phyloP scores from a whole-genome alignment of 2,113 vertebrate genomes.

The Lophochroa leadbeateri region DNA sequence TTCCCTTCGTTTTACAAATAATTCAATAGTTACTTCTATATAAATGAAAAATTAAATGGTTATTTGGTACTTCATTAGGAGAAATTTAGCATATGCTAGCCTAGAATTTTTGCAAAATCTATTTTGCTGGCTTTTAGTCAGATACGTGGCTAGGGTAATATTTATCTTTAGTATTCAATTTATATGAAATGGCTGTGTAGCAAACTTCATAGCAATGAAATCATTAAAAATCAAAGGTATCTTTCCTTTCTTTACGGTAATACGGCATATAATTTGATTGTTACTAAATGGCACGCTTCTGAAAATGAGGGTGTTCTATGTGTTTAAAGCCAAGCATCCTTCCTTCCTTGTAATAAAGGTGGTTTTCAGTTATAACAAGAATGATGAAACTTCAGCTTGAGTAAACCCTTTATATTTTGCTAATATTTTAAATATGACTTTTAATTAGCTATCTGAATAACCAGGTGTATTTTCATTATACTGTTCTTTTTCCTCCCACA shows the following conservation, averaged over 20 bases:
- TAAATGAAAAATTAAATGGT: slow-evolving; percentile 50
- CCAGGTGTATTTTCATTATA: not conserved
- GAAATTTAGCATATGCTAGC: not conserved
- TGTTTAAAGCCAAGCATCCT: not conserved
- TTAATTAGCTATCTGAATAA: not conserved
- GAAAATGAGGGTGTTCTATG: not conserved
- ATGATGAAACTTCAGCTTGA: not conserved
- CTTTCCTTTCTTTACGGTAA: not conserved
- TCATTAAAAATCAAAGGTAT: not conserved
- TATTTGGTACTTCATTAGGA: not conserved
- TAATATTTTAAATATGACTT: not conserved
- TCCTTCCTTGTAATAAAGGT: not conserved
- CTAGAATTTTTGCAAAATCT: slow-evolving; percentile 31
- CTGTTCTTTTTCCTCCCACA: not conserved
- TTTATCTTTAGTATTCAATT: slow-evolving; percentile 40
- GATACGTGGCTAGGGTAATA: not conserved
- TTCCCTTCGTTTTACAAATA: slow-evolving; percentile 35
- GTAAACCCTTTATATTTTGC: not conserved
- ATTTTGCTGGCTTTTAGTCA: slow-evolving; percentile 47
- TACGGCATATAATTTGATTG: not conserved
- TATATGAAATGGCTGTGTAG: slow-evolving; percentile 13
- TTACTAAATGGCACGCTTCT: not conserved
- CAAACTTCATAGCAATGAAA: not conserved
- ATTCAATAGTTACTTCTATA: slow-evolving; percentile 34
- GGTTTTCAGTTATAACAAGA: not conserved